These are phyloP conservation scores for Terebella lapidaria DNA, from an alignment of 2,888 invertebrate genomes.

Conservation along the genomic window DNA sequence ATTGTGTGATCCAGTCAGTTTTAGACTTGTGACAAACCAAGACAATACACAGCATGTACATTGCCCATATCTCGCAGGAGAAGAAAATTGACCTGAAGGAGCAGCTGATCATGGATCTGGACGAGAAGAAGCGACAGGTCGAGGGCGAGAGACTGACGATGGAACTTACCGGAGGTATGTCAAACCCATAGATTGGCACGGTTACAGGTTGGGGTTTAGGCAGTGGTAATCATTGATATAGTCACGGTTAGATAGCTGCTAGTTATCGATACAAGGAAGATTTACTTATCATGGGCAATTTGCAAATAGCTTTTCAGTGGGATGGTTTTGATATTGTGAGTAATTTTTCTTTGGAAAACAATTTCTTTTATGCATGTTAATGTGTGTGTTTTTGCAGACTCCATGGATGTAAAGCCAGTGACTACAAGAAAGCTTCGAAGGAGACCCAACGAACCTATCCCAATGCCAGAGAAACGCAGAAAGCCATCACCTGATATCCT, in stretches of 20 bases:
- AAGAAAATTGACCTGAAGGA: constrained; percentile 75
- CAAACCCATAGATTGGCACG: no score
- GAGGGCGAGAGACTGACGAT: constrained; percentile 82
- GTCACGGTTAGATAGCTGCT: no score
- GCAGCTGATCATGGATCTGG: constrained; percentile 85
- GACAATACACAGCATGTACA: no score
- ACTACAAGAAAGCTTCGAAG: constrained; percentile 87
- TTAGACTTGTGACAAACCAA: no score
- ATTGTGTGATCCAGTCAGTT: no score
- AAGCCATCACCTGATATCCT: constrained; percentile 51
- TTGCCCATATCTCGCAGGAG: constrained; percentile 58
- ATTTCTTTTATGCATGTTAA: no score
- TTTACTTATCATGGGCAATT: no score
- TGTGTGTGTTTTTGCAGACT: constrained; percentile 42
- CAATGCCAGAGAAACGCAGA: constrained; percentile 76
- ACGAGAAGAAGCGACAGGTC: constrained; percentile 83
- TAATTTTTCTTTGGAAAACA: not conserved
- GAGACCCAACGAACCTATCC: constrained; percentile 89
- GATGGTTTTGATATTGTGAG: not conserved
- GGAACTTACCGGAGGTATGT: constrained; percentile 74
- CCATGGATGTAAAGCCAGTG: constrained; percentile 71
- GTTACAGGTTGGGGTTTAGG: no score
- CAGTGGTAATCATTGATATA: no score
- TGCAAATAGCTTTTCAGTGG: not conserved
- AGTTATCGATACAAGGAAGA: no score